A percentile compares a stretch with the other conserved stretches of the same genome.
phyloP scores from a whole-genome alignment of 1,140 invertebrate genomes.

The Stegodyphus mimosarum region DNA sequence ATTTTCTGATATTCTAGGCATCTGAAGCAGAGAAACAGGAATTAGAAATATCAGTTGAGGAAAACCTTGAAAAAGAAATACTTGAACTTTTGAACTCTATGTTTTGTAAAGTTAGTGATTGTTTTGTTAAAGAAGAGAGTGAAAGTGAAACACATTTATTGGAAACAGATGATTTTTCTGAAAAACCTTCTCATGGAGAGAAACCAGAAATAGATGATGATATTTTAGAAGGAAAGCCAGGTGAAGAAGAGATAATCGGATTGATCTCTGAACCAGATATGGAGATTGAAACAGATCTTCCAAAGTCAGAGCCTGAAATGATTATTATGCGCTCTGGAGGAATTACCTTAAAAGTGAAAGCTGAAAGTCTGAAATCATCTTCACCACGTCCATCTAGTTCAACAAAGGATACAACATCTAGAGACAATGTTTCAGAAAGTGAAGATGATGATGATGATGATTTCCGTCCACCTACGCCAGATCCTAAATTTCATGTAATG shows the following conservation, averaged over 20 bases:
- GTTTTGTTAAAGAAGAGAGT: background rate
- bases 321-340: constrained; percentile 22
- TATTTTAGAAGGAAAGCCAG: constrained; percentile 25
- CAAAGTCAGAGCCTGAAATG: constrained; percentile 8
- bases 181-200: background rate
- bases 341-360: constrained; percentile 48
- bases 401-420: background rate
- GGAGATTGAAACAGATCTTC: background rate
- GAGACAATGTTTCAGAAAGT: background rate
- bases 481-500: constrained; percentile 73
- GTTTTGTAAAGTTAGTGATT: background rate
- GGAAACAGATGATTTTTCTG: background rate
- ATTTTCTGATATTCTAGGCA: background rate
- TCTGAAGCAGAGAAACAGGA: background rate
- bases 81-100: background rate
- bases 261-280: constrained; percentile 11
- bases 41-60: background rate
- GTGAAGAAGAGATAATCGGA: constrained; percentile 23
- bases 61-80: background rate
- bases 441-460: constrained; percentile 14
- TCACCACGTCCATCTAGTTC: background rate
- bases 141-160: background rate
- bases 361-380: constrained; percentile 21
- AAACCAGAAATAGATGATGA: constrained; percentile 1
- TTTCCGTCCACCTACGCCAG: constrained; percentile 54